Evolutionary conservation across 2,797 vertebrate species (phyloP).

Genomic region (Sitta carolinensis): DNA sequence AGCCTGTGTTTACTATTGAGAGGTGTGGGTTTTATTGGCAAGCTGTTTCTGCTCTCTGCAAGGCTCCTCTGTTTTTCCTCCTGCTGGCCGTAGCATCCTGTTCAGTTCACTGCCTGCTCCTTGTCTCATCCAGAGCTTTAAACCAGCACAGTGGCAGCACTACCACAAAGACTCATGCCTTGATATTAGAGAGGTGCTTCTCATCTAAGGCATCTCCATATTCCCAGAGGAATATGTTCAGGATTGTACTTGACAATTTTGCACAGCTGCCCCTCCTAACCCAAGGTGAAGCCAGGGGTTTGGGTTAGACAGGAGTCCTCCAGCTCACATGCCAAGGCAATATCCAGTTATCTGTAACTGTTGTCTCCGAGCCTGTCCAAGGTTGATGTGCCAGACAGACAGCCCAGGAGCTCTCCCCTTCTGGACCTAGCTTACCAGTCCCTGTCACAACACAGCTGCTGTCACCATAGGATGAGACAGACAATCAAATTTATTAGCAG

Average conservation of each 20-base stretch:
- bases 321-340: neutral
- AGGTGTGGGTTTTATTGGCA: neutral
- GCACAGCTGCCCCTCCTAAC: neutral
- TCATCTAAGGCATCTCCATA: neutral
- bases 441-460: neutral
- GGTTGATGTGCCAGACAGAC: neutral
- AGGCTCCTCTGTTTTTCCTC: neutral
- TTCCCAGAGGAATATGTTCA: neutral
- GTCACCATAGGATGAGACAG: neutral
- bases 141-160: neutral
- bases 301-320: neutral
- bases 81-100: neutral
- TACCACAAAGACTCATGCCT: neutral
- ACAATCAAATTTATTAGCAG: neutral
- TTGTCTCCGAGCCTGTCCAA: neutral
- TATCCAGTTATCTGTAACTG: neutral
- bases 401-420: neutral
- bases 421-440: neutral
- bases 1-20: neutral
- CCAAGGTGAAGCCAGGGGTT: neutral
- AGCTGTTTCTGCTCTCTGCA: neutral
- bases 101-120: neutral
- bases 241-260: neutral
- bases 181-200: neutral
- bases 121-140: neutral